Conservation (phyloP, 1,140 invertebrate genomes). For the Sitophilus oryzae region DNA sequence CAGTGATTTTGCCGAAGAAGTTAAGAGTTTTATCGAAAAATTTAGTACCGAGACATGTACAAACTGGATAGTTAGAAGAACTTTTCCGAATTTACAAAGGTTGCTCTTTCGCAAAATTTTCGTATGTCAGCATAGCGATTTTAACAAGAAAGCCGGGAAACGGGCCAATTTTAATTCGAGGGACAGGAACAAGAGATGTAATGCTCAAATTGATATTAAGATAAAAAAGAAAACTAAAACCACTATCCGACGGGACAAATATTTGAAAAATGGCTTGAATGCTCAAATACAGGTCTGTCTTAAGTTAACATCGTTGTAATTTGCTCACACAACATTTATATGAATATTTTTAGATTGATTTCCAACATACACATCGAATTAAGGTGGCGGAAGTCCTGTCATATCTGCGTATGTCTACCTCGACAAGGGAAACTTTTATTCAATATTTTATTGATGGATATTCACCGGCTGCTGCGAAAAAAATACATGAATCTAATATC, state of each 20-base stretch:
- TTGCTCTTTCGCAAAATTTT: background rate
- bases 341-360: conserved; percentile 3
- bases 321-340: too few relatives aligned
- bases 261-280: too few relatives aligned
- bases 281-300: conserved; percentile 3
- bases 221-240: conserved; percentile 4
- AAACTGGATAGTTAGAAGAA: conserved; percentile 8
- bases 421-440: conserved; percentile 4
- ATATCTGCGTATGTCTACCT: conserved; percentile 3
- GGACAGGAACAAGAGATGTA: conserved; percentile 1
- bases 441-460: background rate
- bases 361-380: conserved; percentile 4
- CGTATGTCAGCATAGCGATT: too few relatives aligned
- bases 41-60: conserved; percentile 6
- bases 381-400: conserved; percentile 3
- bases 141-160: too few relatives aligned
- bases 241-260: conserved; percentile 3
- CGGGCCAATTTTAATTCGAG: too few relatives aligned
- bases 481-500: conserved; percentile 1
- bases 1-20: conserved; percentile 2
- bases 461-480: conserved; percentile 2
- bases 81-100: conserved; percentile 1
- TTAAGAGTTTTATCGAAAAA: conserved; percentile 4
- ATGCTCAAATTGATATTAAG: conserved; percentile 2
- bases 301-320: conserved; percentile 3